These are phyloP conservation scores for Ammospiza caudacuta DNA, from an alignment of 2,113 vertebrate genomes.

Conservation along the genomic window DNA sequence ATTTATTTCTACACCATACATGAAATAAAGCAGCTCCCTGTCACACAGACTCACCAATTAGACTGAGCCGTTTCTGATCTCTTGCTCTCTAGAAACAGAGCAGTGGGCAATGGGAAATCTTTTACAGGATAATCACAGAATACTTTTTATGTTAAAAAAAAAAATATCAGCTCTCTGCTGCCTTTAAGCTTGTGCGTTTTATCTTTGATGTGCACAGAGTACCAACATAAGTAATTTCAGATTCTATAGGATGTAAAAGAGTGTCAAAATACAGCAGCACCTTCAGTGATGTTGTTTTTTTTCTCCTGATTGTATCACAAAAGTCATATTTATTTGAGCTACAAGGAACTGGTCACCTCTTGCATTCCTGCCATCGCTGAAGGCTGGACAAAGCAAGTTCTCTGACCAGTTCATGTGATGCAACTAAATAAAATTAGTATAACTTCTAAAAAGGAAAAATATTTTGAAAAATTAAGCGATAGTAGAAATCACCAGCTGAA, in stretches of 20 bases:
- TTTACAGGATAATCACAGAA: conserved; percentile 51
- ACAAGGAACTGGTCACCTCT: not conserved
- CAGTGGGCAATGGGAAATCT: conserved; percentile 35
- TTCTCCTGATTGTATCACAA: not conserved
- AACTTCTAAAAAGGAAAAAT: not conserved
- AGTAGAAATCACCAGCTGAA: not conserved
- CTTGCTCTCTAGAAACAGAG: conserved; percentile 55
- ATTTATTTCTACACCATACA: conserved; percentile 63
- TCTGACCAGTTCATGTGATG: not conserved
- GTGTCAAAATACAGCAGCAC: not conserved
- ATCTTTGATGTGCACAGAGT: not conserved
- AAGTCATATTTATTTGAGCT: not conserved
- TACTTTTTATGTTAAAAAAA: not conserved
- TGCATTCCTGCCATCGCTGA: not conserved
- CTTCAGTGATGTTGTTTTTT: not conserved
- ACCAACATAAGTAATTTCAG: not conserved
- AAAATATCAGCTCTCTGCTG: not conserved
- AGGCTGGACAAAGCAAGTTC: not conserved
- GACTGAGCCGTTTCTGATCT: conserved; percentile 62
- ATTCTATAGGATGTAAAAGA: not conserved
- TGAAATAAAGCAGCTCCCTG: conserved; percentile 60
- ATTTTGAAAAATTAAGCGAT: not conserved
- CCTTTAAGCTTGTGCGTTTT: conserved; percentile 30
- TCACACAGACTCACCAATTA: conserved; percentile 59
- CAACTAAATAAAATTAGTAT: not conserved